Evolutionary conservation across 1,140 invertebrate species (phyloP).

Genomic region (Drosophila persimilis): DNA sequence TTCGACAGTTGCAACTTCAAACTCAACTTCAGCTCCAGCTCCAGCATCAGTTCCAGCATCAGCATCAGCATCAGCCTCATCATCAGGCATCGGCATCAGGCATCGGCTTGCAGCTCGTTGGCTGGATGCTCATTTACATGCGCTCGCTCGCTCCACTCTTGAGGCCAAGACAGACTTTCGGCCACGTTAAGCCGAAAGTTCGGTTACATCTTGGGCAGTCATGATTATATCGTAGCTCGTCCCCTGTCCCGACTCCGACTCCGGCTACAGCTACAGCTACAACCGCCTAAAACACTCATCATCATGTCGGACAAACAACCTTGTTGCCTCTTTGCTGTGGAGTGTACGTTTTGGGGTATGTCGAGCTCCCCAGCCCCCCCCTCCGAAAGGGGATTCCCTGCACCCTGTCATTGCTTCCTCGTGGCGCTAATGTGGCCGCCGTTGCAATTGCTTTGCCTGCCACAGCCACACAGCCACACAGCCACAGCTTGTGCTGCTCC

Average conservation of each 20-base stretch:
- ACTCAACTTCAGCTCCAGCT: not conserved
- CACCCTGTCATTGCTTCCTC: conserved; percentile 61
- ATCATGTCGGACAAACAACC: conserved; percentile 79
- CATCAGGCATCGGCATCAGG: conserved; percentile 4
- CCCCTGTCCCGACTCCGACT: not conserved
- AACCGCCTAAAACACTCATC: conserved; percentile 77
- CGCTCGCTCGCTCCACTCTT: conserved; percentile 58
- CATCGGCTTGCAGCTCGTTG: conserved; percentile 7
- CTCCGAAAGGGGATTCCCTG: too few species aligned
- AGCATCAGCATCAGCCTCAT: too few species aligned
- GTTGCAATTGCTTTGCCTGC: conserved; percentile 43
- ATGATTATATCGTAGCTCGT: conserved; percentile 59
- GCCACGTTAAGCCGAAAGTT: conserved; percentile 43
- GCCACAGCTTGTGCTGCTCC: conserved; percentile 46
- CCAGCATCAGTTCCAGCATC: not conserved
- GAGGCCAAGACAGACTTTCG: conserved; percentile 21
- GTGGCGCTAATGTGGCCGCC: conserved; percentile 74
- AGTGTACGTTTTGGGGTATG: conserved; percentile 20
- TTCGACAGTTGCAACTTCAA: conserved; percentile 64
- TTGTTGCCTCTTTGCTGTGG: conserved; percentile 67
- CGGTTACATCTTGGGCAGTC: conserved; percentile 74
- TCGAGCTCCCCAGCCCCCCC: not conserved
- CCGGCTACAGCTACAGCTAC: conserved; percentile 5
- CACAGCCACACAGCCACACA: not conserved
- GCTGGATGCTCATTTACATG: conserved; percentile 67